Evolutionary conservation across 2,797 vertebrate genomes (phyloP).

Genomic region (Crax fasciolata): DNA sequence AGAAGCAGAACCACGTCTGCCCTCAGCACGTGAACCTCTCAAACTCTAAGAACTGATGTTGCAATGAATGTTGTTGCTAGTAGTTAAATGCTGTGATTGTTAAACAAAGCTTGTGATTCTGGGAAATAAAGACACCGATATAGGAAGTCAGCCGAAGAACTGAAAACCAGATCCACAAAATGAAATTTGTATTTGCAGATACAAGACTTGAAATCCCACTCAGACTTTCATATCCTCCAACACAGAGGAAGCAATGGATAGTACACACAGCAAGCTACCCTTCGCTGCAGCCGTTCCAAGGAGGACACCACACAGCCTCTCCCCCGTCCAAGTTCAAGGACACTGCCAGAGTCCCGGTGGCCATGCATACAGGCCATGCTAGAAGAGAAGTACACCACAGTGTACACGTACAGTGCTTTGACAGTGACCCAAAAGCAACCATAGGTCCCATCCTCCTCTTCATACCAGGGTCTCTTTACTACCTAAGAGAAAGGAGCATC

Average conservation of each 20-base stretch:
- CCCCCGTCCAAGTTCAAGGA: not conserved
- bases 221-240: not conserved
- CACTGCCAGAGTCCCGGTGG: not conserved
- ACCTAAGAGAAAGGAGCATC: not conserved
- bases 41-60: not conserved
- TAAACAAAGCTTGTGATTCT: not conserved
- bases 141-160: not conserved
- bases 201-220: not conserved
- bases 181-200: not conserved
- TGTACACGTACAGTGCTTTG: accelerated
- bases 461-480: not conserved
- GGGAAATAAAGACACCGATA: not conserved
- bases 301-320: not conserved
- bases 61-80: not conserved
- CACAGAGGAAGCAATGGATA: not conserved
- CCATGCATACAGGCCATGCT: not conserved
- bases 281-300: not conserved
- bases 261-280: accelerated
- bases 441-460: not conserved
- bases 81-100: not conserved
- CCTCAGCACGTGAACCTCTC: not conserved
- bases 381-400: not conserved
- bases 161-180: not conserved
- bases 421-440: accelerated
- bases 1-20: not conserved